Evolutionary conservation across 2,797 vertebrate genomes (phyloP), one percentile per base, ranked within the genome.

Genomic region (Cryptoprocta ferox): DNA sequence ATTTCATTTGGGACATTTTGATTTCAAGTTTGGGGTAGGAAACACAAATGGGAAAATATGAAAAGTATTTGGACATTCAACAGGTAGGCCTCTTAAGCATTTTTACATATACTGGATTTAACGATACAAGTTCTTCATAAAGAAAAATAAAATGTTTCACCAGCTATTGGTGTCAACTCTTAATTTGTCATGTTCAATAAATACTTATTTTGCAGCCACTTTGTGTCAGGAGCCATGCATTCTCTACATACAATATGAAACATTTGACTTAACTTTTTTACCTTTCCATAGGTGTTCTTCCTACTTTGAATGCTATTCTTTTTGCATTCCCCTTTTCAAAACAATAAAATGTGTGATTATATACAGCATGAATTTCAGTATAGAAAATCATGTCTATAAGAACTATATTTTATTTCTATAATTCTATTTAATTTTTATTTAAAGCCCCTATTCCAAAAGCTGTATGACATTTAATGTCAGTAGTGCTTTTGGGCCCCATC

Each of bases 401-500:
- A 85, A 73, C 14, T 93, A 48, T 30, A 66, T 94, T 97, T 92
- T 90, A 83, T 91, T 56, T 78, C 42, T 89, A 30, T 59, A 73
- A 53, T 73, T 71, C 2, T 19, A 66, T 35, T 87, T 89, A 80
- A 32, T 86, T 95, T 84, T 89, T 70, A 71, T 95, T 89, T 95
- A 8, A 61, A 63, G 6, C 11, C 32, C 8, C 14, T 73, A 42
- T 56, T 39, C 7, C 8, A 81, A 95, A 2, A 78, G 81, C 37
- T 88, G 50, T 76, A 61, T 84, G 37, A 89, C 78, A 85, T 89
- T 91, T 73, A 85, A 91, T 53, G 89, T 88, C 16, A 61, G 15
- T 68, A 86, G 50, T 79, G 59, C 32, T 45, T 94, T 82, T 4
- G 30, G n/a, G 35, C 13, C 37, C 6, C 32, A 73, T 0, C 30